These are phyloP conservation scores for Apotomis capreana DNA, from an alignment of 2,888 invertebrate species.

Conservation along the genomic window DNA sequence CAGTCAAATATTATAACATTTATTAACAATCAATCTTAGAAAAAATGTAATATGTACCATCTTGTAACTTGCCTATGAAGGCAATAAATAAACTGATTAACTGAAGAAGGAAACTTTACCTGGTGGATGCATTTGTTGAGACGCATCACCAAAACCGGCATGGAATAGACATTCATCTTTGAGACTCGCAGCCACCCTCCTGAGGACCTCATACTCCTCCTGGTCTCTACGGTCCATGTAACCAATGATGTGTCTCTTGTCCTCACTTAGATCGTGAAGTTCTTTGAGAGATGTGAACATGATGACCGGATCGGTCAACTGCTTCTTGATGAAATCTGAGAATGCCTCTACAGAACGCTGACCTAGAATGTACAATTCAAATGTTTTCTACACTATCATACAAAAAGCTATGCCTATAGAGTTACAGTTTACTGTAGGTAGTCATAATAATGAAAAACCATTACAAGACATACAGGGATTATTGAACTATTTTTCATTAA, in stretches of 20 bases:
- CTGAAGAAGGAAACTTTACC: conserved; percentile 66
- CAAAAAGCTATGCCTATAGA: too few relatives aligned
- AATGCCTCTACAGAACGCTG: conserved; percentile 96
- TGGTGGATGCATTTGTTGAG: conserved; percentile 92
- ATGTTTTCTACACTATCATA: background rate
- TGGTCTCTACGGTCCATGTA: conserved; percentile 93
- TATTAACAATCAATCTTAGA: too few relatives aligned
- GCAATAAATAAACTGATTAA: too few relatives aligned
- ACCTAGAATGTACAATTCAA: conserved; percentile 60
- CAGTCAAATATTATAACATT: too few relatives aligned
- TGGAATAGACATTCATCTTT: conserved; percentile 98
- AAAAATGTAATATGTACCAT: too few relatives aligned
- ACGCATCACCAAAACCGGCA: conserved; percentile 93
- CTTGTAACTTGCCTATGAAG: too few relatives aligned
- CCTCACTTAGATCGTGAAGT: conserved; percentile 89
- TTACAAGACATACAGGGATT: too few relatives aligned
- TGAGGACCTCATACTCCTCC: conserved; percentile 90
- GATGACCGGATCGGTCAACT: conserved; percentile 92
- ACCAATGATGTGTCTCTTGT: conserved; percentile 93
- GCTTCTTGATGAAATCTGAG: conserved; percentile 93
- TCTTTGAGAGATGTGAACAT: conserved; percentile 90
- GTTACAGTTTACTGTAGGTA: too few relatives aligned
- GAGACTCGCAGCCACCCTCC: conserved; percentile 92
- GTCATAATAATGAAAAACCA: too few relatives aligned
- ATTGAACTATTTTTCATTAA: too few relatives aligned